These are phyloP conservation scores for Scaptomyza caliginosa DNA, from an alignment of 2,888 invertebrate genomes.

Conservation along the genomic window DNA sequence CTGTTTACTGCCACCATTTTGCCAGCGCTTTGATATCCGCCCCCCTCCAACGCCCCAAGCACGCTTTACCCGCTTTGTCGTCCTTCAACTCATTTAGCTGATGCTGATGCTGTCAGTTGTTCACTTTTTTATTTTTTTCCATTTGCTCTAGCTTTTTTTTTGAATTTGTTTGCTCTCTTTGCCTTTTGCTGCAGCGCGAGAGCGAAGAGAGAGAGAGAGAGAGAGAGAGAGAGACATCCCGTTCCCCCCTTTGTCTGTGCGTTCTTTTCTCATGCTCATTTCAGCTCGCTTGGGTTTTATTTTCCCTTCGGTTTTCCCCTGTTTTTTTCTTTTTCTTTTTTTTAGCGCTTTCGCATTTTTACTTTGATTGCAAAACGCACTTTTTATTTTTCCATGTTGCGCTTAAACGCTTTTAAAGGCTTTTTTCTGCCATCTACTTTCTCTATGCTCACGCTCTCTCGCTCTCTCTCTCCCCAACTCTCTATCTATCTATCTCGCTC, in stretches of 20 bases:
- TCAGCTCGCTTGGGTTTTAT: conserved; percentile 15
- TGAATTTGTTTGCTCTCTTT: conserved; percentile 3
- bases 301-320: neutral
- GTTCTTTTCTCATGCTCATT: conserved; percentile 26
- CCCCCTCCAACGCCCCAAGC: neutral
- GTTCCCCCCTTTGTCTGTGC: conserved; percentile 6
- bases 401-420: conserved; percentile 70
- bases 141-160: no score
- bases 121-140: conserved; percentile 3
- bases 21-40: conserved; percentile 72
- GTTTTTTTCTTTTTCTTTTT: conserved; percentile 31
- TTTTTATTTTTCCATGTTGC: conserved; percentile 66
- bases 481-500: no score
- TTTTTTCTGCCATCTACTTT: neutral
- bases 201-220: no score
- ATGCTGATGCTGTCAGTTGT: conserved; percentile 55
- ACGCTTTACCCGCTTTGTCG: conserved; percentile 38
- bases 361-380: conserved; percentile 76
- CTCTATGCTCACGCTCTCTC: neutral
- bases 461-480: neutral
- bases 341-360: conserved; percentile 55
- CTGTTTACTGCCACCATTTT: conserved; percentile 60
- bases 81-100: conserved; percentile 75
- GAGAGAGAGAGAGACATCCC: neutral
- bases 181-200: neutral